These are phyloP conservation scores for Rhinichthys klamathensis DNA, from an alignment of 2,113 vertebrate genomes.

Conservation along the genomic window DNA sequence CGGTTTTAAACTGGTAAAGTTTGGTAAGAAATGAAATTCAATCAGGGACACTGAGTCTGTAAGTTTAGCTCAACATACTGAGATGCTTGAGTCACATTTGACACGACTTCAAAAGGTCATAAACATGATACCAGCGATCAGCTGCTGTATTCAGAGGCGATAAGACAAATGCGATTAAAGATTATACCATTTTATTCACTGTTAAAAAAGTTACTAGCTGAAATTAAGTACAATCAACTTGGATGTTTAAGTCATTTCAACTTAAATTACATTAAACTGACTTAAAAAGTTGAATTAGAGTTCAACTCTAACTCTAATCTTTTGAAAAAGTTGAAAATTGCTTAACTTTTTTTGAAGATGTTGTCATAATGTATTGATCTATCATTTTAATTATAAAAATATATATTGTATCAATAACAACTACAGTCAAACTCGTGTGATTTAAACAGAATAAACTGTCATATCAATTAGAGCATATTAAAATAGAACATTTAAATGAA, in stretches of 20 bases:
- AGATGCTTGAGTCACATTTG: neutral
- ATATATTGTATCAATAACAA: neutral
- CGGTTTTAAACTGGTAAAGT: neutral
- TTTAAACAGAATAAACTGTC: neutral
- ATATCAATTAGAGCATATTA: neutral
- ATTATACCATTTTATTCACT: neutral
- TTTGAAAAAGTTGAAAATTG: too few relatives aligned
- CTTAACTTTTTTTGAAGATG: too few relatives aligned
- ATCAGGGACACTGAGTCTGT: neutral
- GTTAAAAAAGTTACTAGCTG: neutral
- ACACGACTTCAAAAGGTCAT: slow-evolving; percentile 17
- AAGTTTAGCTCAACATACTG: slow-evolving; percentile 39
- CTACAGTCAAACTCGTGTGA: neutral
- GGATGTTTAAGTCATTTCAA: too few relatives aligned
- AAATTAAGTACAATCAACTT: too few relatives aligned
- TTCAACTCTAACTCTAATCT: too few relatives aligned
- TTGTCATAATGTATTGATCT: too few relatives aligned
- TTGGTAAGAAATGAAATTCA: slow-evolving; percentile 4
- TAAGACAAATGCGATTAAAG: neutral
- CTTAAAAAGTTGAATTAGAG: too few relatives aligned
- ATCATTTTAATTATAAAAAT: too few relatives aligned
- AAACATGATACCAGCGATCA: neutral
- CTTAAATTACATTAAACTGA: too few relatives aligned
- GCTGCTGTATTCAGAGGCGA: neutral
- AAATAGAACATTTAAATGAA: neutral